Base-by-base conservation (phyloP, 2,888 invertebrate species). In the Limnephilus auricula region DNA sequence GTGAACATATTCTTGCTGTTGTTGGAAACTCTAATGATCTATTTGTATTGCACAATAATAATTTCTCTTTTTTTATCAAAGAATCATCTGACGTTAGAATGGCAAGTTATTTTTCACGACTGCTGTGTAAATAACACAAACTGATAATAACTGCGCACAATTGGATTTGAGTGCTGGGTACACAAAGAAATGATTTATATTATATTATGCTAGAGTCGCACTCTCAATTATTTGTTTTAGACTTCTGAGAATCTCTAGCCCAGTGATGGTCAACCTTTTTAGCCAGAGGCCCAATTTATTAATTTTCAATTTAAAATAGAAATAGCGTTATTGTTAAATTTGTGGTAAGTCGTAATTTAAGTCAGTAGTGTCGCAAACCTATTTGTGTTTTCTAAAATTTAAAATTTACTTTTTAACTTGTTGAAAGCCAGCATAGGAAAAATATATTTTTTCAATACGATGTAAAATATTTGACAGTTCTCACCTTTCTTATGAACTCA, bases 201-300 rank as follows among this genome's bases (percentile, higher is more conserved):
- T 40, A 12, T 40, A 50, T 15, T 65, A 65, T 5, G 25, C 65
- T 25, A 25, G 65, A 65, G 9, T 25, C 65, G n/a, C 25, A 25
- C 84, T 90, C 32, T 90, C n/a, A 65, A 25, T 65, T 65, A 25
- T 65, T 65, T 65, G 9, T 65, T n/a, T 65, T n/a, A 65, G 65
- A 9, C 9, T 65, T 65, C 65, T n/a, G 65, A 25, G n/a, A 65
- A 65, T 65, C 65, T n/a, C 6, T 25, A n/a, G 6, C 65, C 9
- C 25, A 40, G 40, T 12, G 40, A 12, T 40, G 12, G 12, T 40
- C 40, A 40, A 40, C 5, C 40, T 40, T 40, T 40, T 40, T 40
- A 12, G 40, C 40, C 37, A 37, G 37, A 37, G 10, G 37, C 10
- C 37, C 40, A 40, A 40, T 40, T 40, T 37, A 6, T 37, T 10